Conservation (phyloP, 2,113 vertebrate species). For the Nerophis lumbriciformis region DNA sequence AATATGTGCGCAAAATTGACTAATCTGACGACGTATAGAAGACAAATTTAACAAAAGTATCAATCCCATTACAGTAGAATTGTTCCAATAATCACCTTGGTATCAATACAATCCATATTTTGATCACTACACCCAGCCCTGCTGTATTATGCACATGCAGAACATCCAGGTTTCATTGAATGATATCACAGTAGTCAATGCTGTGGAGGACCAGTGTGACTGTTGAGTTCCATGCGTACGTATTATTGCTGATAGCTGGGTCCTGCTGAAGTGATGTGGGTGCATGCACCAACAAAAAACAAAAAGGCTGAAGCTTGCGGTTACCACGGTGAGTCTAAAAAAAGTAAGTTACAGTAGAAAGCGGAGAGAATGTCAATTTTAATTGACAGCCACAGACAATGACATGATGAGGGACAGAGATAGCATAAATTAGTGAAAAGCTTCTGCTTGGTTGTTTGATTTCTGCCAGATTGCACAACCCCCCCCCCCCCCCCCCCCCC, state of each 20-base stretch:
- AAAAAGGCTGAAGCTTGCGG: constrained; percentile 23
- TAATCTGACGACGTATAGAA: too few relatives aligned
- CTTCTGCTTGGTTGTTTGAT: constrained; percentile 39
- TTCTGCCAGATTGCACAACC: constrained; percentile 16
- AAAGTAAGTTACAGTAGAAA: constrained; percentile 29
- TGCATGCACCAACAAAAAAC: constrained; percentile 27
- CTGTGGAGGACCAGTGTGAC: constrained; percentile 29
- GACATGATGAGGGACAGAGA: constrained; percentile 45
- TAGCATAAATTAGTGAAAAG: constrained; percentile 53
- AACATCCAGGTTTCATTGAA: background rate
- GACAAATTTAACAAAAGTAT: too few relatives aligned
- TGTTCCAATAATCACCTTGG: too few relatives aligned
- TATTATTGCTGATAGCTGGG: constrained; percentile 25
- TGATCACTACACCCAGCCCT: too few relatives aligned
- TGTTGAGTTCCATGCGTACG: constrained; percentile 29
- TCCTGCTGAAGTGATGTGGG: constrained; percentile 11
- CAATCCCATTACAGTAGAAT: too few relatives aligned
- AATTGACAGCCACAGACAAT: constrained; percentile 48
- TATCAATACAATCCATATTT: too few relatives aligned
- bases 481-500: too few relatives aligned
- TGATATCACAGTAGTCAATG: background rate
- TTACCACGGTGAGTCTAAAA: constrained; percentile 6
- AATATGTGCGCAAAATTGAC: too few relatives aligned
- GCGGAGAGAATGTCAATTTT: constrained; percentile 23
- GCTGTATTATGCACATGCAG: background rate